phyloP scores from a whole-genome alignment of 2,888 invertebrate genomes.

The Timema cristinae region DNA sequence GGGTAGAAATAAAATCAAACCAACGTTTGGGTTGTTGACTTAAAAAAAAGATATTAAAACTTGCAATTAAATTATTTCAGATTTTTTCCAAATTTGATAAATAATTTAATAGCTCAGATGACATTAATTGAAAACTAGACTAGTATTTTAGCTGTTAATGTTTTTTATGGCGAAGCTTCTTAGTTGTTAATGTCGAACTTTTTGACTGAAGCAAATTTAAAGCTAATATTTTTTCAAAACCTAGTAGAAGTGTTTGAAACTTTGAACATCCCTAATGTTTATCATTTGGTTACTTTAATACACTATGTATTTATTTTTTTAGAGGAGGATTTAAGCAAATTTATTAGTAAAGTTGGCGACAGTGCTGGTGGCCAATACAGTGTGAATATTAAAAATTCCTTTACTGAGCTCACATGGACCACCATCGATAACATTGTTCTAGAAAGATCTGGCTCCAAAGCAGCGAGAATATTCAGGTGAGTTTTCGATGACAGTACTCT shows the following conservation, averaged over 20 bases:
- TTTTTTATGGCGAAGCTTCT: too few species aligned
- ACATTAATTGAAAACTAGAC: too few species aligned
- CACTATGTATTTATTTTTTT: constrained; percentile 29
- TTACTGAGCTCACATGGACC: constrained; percentile 66
- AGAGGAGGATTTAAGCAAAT: constrained; percentile 76
- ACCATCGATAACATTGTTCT: constrained; percentile 76
- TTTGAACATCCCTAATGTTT: background rate
- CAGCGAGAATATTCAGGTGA: constrained; percentile 76
- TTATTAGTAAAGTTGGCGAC: constrained; percentile 72
- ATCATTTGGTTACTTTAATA: background rate
- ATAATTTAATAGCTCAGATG: too few species aligned
- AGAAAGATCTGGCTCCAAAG: constrained; percentile 81
- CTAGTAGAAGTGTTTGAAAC: background rate
- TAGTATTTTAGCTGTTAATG: too few species aligned
- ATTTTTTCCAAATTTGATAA: too few species aligned
- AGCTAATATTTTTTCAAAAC: too few species aligned
- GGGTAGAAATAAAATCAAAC: too few species aligned
- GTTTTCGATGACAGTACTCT: background rate
- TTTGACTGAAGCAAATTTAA: too few species aligned
- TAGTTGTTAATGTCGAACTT: too few species aligned
- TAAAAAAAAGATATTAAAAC: too few species aligned
- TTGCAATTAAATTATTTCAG: too few species aligned
- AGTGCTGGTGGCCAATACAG: constrained; percentile 79
- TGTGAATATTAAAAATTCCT: constrained; percentile 67
- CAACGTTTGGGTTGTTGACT: too few species aligned